Evolutionary conservation across 2,888 invertebrate species (phyloP).

Genomic region (Pocota personata): DNA sequence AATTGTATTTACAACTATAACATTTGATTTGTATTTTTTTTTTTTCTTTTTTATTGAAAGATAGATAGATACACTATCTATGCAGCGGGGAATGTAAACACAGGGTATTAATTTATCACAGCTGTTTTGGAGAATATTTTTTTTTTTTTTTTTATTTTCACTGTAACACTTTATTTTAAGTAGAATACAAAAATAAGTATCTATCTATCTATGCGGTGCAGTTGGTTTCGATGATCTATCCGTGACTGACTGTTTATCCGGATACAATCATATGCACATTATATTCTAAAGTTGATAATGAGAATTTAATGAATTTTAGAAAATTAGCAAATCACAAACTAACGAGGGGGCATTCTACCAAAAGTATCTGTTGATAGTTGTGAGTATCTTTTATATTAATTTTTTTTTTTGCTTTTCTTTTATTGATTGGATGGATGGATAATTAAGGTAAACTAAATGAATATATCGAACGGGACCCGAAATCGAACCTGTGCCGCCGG

Average conservation of each 20-base stretch:
- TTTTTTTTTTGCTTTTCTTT: background rate
- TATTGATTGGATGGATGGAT: constrained; percentile 9
- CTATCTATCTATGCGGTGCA: background rate
- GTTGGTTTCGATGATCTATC: constrained; percentile 25
- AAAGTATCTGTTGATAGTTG: constrained; percentile 18
- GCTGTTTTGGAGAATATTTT: constrained; percentile 50
- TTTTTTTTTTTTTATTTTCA: background rate
- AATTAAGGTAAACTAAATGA: constrained; percentile 49
- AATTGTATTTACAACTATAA: constrained; percentile 18
- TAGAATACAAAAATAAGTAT: background rate
- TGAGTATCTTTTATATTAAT: background rate
- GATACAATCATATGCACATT: constrained; percentile 27
- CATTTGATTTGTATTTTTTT: background rate
- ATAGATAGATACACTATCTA: constrained; percentile 42
- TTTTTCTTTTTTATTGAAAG: background rate
- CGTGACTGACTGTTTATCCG: constrained; percentile 48
- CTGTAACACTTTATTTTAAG: background rate
- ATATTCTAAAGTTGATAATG: constrained; percentile 30
- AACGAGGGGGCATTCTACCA: constrained; percentile 34
- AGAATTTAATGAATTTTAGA: constrained; percentile 37
- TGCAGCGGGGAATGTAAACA: constrained; percentile 38
- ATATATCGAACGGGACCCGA: constrained; percentile 51
- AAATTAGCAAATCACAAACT: constrained; percentile 54
- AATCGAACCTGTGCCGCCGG: constrained; percentile 82
- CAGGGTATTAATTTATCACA: constrained; percentile 59